These are phyloP conservation scores for Hyposmocoma kahamanoa DNA, from an alignment of 1,140 invertebrate species.

Conservation along the genomic window DNA sequence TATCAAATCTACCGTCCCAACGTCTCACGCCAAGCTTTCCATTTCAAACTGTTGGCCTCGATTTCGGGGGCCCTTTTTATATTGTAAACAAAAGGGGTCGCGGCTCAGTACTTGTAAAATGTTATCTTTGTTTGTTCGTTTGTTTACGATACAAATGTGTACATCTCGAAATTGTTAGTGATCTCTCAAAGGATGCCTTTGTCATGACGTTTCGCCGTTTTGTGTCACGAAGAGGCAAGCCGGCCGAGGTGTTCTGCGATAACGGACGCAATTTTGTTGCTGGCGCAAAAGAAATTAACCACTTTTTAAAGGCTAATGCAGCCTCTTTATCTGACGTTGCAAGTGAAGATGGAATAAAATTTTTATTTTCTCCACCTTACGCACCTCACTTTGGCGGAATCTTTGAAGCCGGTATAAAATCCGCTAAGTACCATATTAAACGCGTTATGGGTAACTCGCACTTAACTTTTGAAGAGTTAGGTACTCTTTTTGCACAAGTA, in stretches of 20 bases:
- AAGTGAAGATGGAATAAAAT: conserved; percentile 17
- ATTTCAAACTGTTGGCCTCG: neutral
- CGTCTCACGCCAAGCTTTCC: neutral
- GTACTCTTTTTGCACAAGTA: conserved; percentile 34
- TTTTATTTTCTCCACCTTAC: conserved; percentile 28
- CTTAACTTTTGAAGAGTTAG: conserved; percentile 38
- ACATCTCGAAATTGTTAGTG: neutral
- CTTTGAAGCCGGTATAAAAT: conserved; percentile 29
- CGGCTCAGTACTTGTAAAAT: neutral
- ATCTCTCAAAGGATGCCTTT: neutral
- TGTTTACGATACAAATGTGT: neutral
- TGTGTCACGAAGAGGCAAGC: conserved; percentile 5
- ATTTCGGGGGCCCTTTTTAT: neutral
- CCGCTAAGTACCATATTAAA: conserved; percentile 30
- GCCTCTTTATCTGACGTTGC: conserved; percentile 14
- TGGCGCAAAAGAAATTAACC: conserved; percentile 15
- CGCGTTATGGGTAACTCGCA: conserved; percentile 21
- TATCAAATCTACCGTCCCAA: neutral
- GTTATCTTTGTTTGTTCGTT: conserved; percentile 3
- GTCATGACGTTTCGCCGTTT: neutral
- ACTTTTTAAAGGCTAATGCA: neutral
- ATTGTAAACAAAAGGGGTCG: neutral
- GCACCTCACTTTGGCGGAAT: conserved; percentile 38
- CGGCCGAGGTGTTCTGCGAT: conserved; percentile 8
- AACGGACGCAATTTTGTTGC: conserved; percentile 17